These are phyloP conservation scores for Notiomystis cincta DNA, from an alignment of 2,113 vertebrate genomes.

Conservation along the genomic window DNA sequence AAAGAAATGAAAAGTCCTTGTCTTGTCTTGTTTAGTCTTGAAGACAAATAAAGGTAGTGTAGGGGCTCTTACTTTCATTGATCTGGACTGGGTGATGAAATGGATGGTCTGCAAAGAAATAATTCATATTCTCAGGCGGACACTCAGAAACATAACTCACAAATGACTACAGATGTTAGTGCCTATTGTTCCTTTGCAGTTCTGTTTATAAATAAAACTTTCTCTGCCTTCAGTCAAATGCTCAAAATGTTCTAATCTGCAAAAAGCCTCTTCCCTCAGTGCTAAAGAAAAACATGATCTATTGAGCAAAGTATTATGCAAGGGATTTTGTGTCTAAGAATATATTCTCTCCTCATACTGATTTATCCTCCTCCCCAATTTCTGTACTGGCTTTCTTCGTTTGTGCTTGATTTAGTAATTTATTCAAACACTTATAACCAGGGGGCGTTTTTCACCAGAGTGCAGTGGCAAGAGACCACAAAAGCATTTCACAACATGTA, in stretches of 20 bases:
- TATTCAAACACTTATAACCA: slow-evolving; percentile 60
- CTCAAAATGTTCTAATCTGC: slow-evolving; percentile 27
- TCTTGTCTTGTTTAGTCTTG: slow-evolving; percentile 27
- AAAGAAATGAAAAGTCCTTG: not conserved
- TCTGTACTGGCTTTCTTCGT: slow-evolving; percentile 11
- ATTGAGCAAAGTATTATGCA: slow-evolving; percentile 58
- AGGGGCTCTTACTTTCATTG: slow-evolving; percentile 14
- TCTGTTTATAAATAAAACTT: slow-evolving; percentile 44
- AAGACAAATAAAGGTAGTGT: slow-evolving; percentile 43
- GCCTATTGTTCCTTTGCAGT: slow-evolving; percentile 33
- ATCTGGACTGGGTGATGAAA: slow-evolving; percentile 17
- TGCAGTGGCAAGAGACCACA: slow-evolving; percentile 62
- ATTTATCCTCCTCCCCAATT: slow-evolving; percentile 47
- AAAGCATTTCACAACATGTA: slow-evolving; percentile 44
- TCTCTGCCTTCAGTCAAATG: slow-evolving; percentile 30
- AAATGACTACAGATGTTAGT: slow-evolving; percentile 40
- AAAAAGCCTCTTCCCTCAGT: slow-evolving; percentile 36
- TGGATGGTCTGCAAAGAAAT: slow-evolving; percentile 20
- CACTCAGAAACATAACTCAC: slow-evolving; percentile 30
- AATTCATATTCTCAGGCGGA: slow-evolving; percentile 58
- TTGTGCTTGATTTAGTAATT: slow-evolving; percentile 67
- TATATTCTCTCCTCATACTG: slow-evolving; percentile 6
- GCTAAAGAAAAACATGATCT: slow-evolving; percentile 36
- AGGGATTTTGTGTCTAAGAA: slow-evolving; percentile 51
- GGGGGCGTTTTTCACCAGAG: slow-evolving; percentile 54